Evolutionary conservation across 2,888 invertebrate species (phyloP).

Genomic region (Xanthia icteritia): DNA sequence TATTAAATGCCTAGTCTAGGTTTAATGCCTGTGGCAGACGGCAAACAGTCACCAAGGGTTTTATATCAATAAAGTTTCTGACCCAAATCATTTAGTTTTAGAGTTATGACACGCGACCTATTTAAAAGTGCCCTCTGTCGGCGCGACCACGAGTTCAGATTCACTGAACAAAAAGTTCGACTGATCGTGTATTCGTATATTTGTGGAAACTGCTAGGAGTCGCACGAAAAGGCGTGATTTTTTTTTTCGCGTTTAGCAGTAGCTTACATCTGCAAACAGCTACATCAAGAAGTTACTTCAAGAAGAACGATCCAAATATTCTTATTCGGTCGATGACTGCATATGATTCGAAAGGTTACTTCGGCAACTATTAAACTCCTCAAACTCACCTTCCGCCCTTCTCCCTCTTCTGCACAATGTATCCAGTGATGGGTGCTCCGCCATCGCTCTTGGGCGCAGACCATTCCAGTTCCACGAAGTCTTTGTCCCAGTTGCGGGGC

Average conservation of each 20-base stretch:
- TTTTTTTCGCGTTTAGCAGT: neutral
- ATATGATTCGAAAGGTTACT: neutral
- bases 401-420: constrained; percentile 98
- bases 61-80: neutral
- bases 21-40: neutral
- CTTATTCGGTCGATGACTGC: neutral
- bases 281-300: neutral
- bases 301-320: neutral
- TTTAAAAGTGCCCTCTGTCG: too few relatives aligned
- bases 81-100: neutral
- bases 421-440: constrained; percentile 98
- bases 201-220: too few relatives aligned
- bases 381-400: constrained; percentile 92
- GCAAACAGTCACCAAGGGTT: neutral
- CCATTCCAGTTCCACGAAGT: constrained; percentile 99
- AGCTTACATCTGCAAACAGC: neutral
- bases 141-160: too few relatives aligned
- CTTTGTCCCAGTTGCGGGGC: constrained; percentile 98
- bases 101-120: neutral
- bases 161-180: too few relatives aligned
- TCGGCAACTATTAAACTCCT: neutral
- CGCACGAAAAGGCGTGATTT: neutral
- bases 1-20: neutral
- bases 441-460: constrained; percentile 97
- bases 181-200: too few relatives aligned